Conservation (phyloP, 2,797 vertebrate species). For the Sphenopsis melanotis region DNA sequence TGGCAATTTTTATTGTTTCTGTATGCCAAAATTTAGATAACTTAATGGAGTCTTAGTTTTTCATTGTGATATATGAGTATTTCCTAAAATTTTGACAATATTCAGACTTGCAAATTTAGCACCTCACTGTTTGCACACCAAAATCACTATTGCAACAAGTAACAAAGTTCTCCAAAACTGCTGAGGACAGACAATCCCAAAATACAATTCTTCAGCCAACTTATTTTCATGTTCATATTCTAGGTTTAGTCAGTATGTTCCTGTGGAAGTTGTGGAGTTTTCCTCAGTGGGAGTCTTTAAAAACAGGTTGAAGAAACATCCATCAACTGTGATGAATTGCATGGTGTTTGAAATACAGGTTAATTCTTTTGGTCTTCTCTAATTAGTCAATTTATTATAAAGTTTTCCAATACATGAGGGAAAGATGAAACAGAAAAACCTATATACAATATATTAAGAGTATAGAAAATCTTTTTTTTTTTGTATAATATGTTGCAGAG, state of each 20-base stretch:
- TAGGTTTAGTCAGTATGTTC: neutral
- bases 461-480: neutral
- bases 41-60: neutral
- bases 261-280: neutral
- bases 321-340: neutral
- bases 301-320: neutral
- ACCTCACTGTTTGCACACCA: neutral
- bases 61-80: neutral
- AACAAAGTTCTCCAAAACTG: neutral
- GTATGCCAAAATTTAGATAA: neutral
- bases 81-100: neutral
- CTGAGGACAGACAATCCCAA: neutral
- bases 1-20: neutral
- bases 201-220: neutral
- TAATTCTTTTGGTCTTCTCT: neutral
- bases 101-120: neutral
- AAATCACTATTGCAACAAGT: neutral
- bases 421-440: neutral
- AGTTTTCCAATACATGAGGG: neutral
- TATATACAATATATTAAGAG: neutral
- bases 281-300: neutral
- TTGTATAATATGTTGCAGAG: neutral
- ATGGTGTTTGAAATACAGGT: neutral
- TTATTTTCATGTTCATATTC: neutral
- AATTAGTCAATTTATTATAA: neutral